phyloP scores from a whole-genome alignment of 2,113 vertebrate genomes.

The Clarias gariepinus region DNA sequence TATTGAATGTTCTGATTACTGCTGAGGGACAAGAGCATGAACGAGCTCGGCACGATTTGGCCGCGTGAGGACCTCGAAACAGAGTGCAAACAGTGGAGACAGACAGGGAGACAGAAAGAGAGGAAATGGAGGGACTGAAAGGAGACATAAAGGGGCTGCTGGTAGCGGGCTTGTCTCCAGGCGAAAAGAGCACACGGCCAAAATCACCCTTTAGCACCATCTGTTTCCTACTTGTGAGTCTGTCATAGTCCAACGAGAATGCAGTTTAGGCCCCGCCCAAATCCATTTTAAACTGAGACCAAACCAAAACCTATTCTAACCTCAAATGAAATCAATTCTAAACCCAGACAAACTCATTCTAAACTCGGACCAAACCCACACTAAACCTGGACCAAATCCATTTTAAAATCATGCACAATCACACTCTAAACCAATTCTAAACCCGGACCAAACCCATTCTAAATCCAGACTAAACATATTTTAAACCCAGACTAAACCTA shows the following conservation, averaged over 20 bases:
- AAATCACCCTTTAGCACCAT: slow-evolving; percentile 49
- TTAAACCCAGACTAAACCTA: background rate
- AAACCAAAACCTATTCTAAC: background rate
- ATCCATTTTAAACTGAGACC: background rate
- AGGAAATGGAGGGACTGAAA: slow-evolving; percentile 26
- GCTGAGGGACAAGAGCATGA: slow-evolving; percentile 14
- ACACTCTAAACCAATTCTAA: background rate
- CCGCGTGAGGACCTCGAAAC: background rate
- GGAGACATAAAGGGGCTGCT: slow-evolving; percentile 15
- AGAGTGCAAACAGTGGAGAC: slow-evolving; percentile 18
- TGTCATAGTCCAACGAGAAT: slow-evolving; percentile 20
- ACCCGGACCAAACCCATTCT: background rate
- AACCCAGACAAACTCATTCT: too few relatives aligned
- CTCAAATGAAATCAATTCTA: background rate
- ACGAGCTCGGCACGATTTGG: background rate
- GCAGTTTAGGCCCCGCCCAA: slow-evolving; percentile 1
- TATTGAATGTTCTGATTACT: slow-evolving; percentile 30
- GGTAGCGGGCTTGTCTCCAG: slow-evolving; percentile 37
- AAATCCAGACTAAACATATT: too few relatives aligned
- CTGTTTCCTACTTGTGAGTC: slow-evolving; percentile 49
- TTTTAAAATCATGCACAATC: background rate
- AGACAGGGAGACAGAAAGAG: slow-evolving; percentile 25
- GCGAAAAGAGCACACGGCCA: slow-evolving; percentile 30
- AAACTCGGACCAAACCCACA: background rate
- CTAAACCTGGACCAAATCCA: too few relatives aligned